A percentile compares a stretch with the other conserved stretches of the same genome.
These are phyloP conservation scores for Portevinia maculata DNA, from an alignment of 2,888 invertebrate genomes.

Conservation along the genomic window DNA sequence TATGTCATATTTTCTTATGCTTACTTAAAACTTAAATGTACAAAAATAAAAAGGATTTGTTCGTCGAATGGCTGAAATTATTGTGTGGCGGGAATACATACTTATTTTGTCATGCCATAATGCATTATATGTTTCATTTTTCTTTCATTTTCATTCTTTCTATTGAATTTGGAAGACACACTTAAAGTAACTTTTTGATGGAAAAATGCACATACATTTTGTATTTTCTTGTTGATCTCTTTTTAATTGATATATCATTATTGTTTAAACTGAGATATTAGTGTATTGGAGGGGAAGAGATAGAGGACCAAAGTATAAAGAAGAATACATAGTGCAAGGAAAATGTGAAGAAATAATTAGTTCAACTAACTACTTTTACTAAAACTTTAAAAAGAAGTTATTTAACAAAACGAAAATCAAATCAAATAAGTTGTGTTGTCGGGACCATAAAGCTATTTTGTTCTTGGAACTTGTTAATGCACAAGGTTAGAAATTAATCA, in stretches of 20 bases:
- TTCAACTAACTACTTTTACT: constrained; percentile 46
- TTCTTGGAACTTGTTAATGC: constrained; percentile 41
- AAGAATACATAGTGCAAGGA: constrained; percentile 75
- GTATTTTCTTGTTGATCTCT: constrained; percentile 66
- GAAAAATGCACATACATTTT: constrained; percentile 74
- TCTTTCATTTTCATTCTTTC: constrained; percentile 4
- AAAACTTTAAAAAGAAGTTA: constrained; percentile 11
- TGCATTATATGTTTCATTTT: constrained; percentile 5
- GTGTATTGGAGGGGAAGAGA: constrained; percentile 75
- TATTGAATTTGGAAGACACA: constrained; percentile 51
- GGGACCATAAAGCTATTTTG: constrained; percentile 43
- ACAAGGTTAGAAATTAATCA: constrained; percentile 40
- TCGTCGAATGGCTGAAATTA: constrained; percentile 9
- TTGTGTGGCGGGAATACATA: constrained; percentile 13
- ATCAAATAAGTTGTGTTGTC: constrained; percentile 64
- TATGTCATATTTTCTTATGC: constrained; percentile 33
- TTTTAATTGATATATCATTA: constrained; percentile 16
- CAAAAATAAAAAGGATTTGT: constrained; percentile 13
- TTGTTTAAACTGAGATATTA: constrained; percentile 82
- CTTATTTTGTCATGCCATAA: constrained; percentile 41
- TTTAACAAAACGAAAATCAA: constrained; percentile 9
- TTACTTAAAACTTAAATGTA: constrained; percentile 41
- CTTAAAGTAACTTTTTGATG: constrained; percentile 53
- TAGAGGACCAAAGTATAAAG: constrained; percentile 81
- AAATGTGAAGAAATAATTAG: constrained; percentile 24